Percentiles rank a stretch among this genome's conserved stretches.
These are phyloP conservation scores for Thalpophila matura DNA, from an alignment of 2,888 invertebrate genomes.

Conservation along the genomic window DNA sequence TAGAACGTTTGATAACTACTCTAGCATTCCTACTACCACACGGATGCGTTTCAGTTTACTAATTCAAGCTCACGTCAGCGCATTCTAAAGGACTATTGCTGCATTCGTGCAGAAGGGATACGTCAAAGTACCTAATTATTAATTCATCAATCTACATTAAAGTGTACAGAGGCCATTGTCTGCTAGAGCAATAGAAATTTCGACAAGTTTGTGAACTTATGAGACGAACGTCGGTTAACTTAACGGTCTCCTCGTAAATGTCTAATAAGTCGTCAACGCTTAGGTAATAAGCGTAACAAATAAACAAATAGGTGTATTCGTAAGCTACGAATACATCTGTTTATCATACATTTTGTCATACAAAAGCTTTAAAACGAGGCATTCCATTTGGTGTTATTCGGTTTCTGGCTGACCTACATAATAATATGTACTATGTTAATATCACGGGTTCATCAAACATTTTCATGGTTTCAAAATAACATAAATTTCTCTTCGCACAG, in stretches of 20 bases:
- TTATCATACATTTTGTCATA: conserved; percentile 6
- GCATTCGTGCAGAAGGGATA: conserved; percentile 17
- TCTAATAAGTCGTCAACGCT: conserved; percentile 12
- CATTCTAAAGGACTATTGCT: conserved; percentile 23
- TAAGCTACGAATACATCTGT: conserved; percentile 19
- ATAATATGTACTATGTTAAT: background rate
- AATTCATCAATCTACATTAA: conserved; percentile 50
- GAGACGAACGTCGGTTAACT: conserved; percentile 13
- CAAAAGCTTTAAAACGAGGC: conserved; percentile 11
- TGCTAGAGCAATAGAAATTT: conserved; percentile 32
- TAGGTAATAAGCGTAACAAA: too few species aligned
- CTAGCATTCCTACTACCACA: background rate
- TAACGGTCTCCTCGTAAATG: conserved; percentile 23
- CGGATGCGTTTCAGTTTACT: conserved; percentile 30
- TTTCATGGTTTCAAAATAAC: conserved; percentile 32
- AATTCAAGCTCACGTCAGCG: conserved; percentile 22
- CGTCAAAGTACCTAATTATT: conserved; percentile 22
- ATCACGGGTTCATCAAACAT: conserved; percentile 16
- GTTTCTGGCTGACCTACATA: conserved; percentile 19
- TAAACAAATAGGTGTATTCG: too few species aligned
- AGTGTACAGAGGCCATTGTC: conserved; percentile 39
- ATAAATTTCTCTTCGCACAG: conserved; percentile 30
- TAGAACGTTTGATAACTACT: background rate
- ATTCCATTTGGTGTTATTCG: conserved; percentile 5
- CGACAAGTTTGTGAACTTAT: conserved; percentile 21